phyloP scores from a whole-genome alignment of 2,888 invertebrate species.

The Molorchus minor region DNA sequence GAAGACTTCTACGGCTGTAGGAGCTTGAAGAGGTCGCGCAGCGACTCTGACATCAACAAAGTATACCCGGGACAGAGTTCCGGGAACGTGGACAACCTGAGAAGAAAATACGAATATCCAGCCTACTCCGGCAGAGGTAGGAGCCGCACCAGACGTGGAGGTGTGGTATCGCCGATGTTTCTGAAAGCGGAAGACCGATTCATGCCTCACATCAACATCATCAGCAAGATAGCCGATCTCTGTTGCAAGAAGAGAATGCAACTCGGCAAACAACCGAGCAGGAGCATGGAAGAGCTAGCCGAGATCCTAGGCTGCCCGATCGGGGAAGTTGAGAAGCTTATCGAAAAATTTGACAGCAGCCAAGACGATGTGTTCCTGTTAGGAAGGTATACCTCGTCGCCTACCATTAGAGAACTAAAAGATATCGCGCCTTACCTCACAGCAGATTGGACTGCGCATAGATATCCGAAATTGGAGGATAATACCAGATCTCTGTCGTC shows the following conservation, averaged over 20 bases:
- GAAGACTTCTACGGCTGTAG: constrained; percentile 56
- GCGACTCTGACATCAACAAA: constrained; percentile 80
- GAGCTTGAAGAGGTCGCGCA: constrained; percentile 68
- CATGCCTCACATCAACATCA: constrained; percentile 91
- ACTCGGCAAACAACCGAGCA: constrained; percentile 40
- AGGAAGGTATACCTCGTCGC: constrained; percentile 83
- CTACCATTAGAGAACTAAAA: constrained; percentile 78
- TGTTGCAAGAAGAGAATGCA: constrained; percentile 57
- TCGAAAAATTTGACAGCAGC: constrained; percentile 75
- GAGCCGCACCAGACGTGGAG: constrained; percentile 62
- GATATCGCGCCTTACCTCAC: constrained; percentile 82
- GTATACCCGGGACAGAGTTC: constrained; percentile 64
- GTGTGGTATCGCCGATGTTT: constrained; percentile 72
- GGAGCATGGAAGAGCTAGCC: constrained; percentile 57
- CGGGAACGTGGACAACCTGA: constrained; percentile 70
- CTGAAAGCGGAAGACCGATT: constrained; percentile 75
- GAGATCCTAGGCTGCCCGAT: constrained; percentile 62
- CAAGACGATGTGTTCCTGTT: constrained; percentile 68
- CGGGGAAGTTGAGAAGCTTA: constrained; percentile 78
- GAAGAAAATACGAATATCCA: constrained; percentile 69
- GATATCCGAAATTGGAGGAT: constrained; percentile 75
- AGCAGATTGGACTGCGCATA: constrained; percentile 84
- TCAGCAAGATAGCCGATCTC: constrained; percentile 80
- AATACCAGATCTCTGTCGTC: constrained; percentile 72
- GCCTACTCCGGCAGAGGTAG: constrained; percentile 63